Evolutionary conservation across 2,797 vertebrate species (phyloP), one percentile per base, ranked within the genome.

Genomic region (Melanotaenia maccullochi): DNA sequence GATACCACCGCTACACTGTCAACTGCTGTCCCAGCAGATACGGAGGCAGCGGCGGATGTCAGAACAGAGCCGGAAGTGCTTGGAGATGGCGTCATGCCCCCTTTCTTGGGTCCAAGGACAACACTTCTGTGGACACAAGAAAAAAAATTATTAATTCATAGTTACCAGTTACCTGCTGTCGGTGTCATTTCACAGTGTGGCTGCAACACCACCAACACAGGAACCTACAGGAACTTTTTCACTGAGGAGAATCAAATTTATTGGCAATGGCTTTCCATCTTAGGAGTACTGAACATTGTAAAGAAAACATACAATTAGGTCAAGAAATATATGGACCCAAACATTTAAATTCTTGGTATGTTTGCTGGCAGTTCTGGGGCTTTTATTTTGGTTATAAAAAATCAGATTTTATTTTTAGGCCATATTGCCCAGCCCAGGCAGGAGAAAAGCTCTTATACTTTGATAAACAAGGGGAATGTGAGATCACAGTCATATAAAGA

Each of bases 1-100:
- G 97, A 97, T 65, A 98, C 97, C 80, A 97, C 95, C n/a, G 96
- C 96, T 56, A 98, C 96, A 18, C 94, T 92, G 78, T 95, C 95
- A 2, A 94, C 66, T 2, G 95, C 89, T 11, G 93, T 81, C 75
- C 83, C 93, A 5, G 82, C 82, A 22, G 93, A 86, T 44, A 83
- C 86, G 0, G 88, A 77, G 35, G 89, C 54, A 55, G 90, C 83
- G 1, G 88, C 65, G 75, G 88, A 75, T 65, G 90, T 70, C 52
- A 85, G 80, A 66, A 84, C 14, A 3, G 89, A 36, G 4, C 84
- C 47, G 13, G 90, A 69, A 0, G 87, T 28, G 78, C 88, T 73
- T 1, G 93, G 18, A 47, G 95, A 91, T 9, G 95, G 87, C 18
- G 88, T 82, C 71, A 84, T 3, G 4, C 92, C 82, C 0, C 90